Conservation (phyloP, 2,888 invertebrate species). For the Caenorhabditis macrosperma region DNA sequence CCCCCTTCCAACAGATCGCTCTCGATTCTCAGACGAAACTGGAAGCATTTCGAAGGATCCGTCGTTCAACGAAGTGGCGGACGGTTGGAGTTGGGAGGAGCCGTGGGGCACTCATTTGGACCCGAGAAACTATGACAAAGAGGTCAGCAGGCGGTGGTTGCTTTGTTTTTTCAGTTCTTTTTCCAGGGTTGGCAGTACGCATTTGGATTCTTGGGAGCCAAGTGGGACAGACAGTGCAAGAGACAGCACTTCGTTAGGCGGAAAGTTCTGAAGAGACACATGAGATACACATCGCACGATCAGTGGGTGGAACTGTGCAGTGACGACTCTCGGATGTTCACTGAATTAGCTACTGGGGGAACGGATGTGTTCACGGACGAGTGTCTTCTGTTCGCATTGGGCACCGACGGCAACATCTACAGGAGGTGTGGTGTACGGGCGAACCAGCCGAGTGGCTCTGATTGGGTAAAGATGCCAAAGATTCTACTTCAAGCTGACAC, state of each 20-base stretch:
- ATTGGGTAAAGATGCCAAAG: conserved; percentile 30
- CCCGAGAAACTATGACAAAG: conserved; percentile 50
- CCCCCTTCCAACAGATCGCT: conserved; percentile 58
- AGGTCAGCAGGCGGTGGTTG: conserved; percentile 16
- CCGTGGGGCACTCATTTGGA: conserved; percentile 55
- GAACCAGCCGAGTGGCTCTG: conserved; percentile 29
- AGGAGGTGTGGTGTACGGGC: conserved; percentile 26
- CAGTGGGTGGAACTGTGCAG: conserved; percentile 57
- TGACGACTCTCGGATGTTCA: conserved; percentile 41
- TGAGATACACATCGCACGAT: conserved; percentile 61
- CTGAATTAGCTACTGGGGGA: conserved; percentile 54
- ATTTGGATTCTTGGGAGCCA: conserved; percentile 28
- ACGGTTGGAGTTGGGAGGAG: conserved; percentile 68
- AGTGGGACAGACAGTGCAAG: conserved; percentile 49
- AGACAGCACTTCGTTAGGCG: conserved; percentile 53
- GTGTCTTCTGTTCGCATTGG: conserved; percentile 58
- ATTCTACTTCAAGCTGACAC: conserved; percentile 10
- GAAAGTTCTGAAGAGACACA: conserved; percentile 55
- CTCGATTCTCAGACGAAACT: conserved; percentile 54
- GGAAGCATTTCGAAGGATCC: conserved; percentile 15
- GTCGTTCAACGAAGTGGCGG: conserved; percentile 11
- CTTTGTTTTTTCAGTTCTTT: no score
- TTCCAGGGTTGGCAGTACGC: conserved; percentile 65
- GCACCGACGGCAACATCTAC: conserved; percentile 58
- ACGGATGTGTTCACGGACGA: conserved; percentile 30